phyloP scores from a whole-genome alignment of 2,888 invertebrate species.

The Ellobium chinense region DNA sequence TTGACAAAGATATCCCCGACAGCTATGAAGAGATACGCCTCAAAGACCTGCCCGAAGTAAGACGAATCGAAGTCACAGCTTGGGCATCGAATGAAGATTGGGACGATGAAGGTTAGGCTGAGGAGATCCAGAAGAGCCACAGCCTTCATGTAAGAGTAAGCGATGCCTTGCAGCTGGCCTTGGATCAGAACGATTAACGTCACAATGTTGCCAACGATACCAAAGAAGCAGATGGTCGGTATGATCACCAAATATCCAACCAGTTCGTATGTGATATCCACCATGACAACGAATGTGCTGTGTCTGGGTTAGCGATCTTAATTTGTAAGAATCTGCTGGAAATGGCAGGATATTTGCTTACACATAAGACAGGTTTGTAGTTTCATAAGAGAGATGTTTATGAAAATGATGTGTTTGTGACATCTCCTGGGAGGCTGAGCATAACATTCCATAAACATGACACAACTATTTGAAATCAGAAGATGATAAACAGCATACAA shows the following conservation, averaged over 20 bases:
- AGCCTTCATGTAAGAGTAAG: conserved; percentile 46
- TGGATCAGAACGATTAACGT: conserved; percentile 41
- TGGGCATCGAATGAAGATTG: conserved; percentile 39
- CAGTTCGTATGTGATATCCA: conserved; percentile 1
- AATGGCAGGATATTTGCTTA: too few species aligned
- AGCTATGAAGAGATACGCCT: conserved; percentile 45
- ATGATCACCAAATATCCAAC: conserved; percentile 43
- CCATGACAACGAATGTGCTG: too few species aligned
- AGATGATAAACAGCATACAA: too few species aligned
- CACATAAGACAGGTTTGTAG: too few species aligned
- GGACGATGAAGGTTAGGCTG: conserved; percentile 46
- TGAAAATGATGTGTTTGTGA: too few species aligned
- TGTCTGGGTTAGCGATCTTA: too few species aligned
- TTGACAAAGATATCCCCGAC: conserved; percentile 50
- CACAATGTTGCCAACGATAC: conserved; percentile 47
- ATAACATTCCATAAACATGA: too few species aligned
- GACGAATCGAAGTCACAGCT: conserved; percentile 17
- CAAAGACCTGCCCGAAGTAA: conserved; percentile 23
- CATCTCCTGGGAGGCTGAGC: too few species aligned
- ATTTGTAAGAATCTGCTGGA: too few species aligned
- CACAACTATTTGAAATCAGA: too few species aligned
- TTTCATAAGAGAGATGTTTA: too few species aligned
- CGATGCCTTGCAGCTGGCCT: conserved; percentile 37
- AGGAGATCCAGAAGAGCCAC: conserved; percentile 44
- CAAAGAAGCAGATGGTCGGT: conserved; percentile 44